These are phyloP conservation scores for Drosophila aldrichi DNA, from an alignment of 2,888 invertebrate genomes.

Conservation along the genomic window DNA sequence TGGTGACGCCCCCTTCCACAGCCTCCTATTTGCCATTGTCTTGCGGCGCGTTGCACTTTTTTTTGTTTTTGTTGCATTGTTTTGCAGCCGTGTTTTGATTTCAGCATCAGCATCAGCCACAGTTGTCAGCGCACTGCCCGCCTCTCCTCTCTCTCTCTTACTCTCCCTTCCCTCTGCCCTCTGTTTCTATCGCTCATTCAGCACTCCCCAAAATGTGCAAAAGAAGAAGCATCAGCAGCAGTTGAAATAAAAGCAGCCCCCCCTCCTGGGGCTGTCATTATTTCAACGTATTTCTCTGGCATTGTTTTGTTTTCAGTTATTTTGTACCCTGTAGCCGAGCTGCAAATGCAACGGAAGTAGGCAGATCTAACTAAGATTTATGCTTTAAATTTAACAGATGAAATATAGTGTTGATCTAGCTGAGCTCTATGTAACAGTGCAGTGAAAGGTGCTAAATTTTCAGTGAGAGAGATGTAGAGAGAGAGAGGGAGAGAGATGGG, in stretches of 20 bases:
- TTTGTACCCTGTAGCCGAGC: slow-evolving; percentile 44
- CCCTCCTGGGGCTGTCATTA: slow-evolving; percentile 75
- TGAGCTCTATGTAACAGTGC: not conserved
- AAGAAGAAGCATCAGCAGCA: slow-evolving; percentile 13
- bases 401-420: slow-evolving; percentile 4
- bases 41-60: slow-evolving; percentile 58
- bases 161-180: not conserved
- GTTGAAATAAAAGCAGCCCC: slow-evolving; percentile 43
- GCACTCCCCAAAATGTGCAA: slow-evolving; percentile 11
- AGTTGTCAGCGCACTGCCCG: slow-evolving; percentile 47
- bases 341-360: slow-evolving; percentile 26
- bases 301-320: slow-evolving; percentile 57
- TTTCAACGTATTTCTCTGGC: slow-evolving; percentile 62
- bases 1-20: not conserved
- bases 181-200: not conserved
- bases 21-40: slow-evolving; percentile 36
- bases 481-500: not conserved
- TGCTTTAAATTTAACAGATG: slow-evolving; percentile 2
- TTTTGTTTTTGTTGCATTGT: slow-evolving; percentile 59
- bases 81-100: slow-evolving; percentile 71
- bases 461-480: too few relatives aligned
- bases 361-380: slow-evolving; percentile 19
- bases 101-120: slow-evolving; percentile 71
- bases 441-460: slow-evolving; percentile 5
- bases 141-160: not conserved